Evolutionary conservation across 2,113 vertebrate genomes (phyloP).

Genomic region (Carollia perspicillata): DNA sequence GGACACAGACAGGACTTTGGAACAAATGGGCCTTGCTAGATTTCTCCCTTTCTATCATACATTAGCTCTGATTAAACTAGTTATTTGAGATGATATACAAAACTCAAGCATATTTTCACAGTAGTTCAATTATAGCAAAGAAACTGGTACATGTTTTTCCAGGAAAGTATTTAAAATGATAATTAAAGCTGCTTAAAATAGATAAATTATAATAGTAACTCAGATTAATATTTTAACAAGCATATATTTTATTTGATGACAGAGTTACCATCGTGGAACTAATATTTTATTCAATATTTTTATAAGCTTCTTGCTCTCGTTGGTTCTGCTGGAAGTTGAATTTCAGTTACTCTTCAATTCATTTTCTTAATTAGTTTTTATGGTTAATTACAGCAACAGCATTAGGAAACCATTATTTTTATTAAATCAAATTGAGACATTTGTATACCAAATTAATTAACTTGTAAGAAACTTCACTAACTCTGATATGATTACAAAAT

Average conservation of each 20-base stretch:
- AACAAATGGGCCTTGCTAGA: background rate
- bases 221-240: background rate
- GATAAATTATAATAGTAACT: background rate
- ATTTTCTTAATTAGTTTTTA: slow-evolving; percentile 49
- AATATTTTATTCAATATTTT: background rate
- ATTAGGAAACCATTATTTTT: background rate
- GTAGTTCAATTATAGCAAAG: background rate
- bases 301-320: background rate
- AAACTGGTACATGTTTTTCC: background rate
- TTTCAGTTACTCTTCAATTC: background rate
- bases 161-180: background rate
- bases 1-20: no score
- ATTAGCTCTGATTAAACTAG: background rate
- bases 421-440: slow-evolving; percentile 18
- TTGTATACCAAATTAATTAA: slow-evolving; percentile 52
- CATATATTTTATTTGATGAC: background rate
- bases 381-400: slow-evolving; percentile 49
- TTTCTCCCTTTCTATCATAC: background rate
- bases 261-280: background rate
- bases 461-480: background rate
- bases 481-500: background rate
- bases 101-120: background rate
- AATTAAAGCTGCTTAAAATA: background rate
- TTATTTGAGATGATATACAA: background rate
- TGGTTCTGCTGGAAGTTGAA: background rate